Conservation (phyloP, 2,888 invertebrate species). For the Gisinianus flammeolus region DNA sequence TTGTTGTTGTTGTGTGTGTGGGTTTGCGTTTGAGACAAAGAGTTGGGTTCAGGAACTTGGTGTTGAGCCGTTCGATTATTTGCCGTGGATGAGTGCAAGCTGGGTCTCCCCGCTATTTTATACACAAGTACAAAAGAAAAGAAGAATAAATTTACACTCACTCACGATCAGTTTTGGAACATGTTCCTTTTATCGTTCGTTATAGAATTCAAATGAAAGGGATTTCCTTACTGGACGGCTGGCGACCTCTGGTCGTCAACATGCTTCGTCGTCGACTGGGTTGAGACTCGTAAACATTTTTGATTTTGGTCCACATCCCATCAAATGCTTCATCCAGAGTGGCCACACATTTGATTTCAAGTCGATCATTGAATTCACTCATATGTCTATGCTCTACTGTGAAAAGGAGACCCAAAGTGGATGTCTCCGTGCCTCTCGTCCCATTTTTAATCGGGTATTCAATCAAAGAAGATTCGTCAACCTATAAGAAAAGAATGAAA, state of each 20-base stretch:
- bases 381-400: background rate
- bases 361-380: background rate
- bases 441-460: background rate
- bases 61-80: background rate
- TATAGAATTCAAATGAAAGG: no score
- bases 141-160: no score
- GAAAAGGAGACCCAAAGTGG: background rate
- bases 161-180: no score
- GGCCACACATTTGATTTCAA: conserved; percentile 21
- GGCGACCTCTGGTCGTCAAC: background rate
- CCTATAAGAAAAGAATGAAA: background rate
- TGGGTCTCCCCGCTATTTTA: no score
- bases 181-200: no score
- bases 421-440: background rate
- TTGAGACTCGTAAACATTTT: conserved; percentile 5
- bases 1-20: no score
- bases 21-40: background rate
- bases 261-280: background rate
- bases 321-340: conserved; percentile 4
- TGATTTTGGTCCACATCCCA: conserved; percentile 13
- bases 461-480: background rate
- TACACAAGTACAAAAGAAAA: no score
- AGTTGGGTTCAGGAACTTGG: background rate
- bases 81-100: no score
- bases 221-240: background rate